A percentile compares a stretch with the other conserved stretches of the same genome.
Conservation (phyloP, 1,140 invertebrate genomes). For the Diachasma alloeum region DNA sequence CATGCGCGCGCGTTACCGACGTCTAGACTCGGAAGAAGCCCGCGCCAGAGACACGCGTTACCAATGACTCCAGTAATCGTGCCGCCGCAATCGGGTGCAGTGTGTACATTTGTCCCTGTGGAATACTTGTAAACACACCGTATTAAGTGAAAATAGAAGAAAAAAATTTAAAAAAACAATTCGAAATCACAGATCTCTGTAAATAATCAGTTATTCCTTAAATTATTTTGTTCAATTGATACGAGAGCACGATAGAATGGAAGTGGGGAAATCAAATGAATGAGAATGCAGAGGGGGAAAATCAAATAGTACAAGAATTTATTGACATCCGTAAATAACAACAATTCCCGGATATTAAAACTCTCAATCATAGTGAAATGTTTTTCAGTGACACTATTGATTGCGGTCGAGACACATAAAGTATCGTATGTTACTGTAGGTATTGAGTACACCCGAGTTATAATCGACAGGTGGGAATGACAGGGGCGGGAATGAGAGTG, state of each 20-base stretch:
- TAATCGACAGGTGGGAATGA: constrained; percentile 12
- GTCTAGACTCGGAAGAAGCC: constrained; percentile 7
- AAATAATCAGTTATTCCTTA: too few relatives aligned
- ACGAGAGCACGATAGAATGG: too few relatives aligned
- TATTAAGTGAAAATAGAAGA: not conserved
- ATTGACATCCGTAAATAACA: not conserved
- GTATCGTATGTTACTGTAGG: not conserved
- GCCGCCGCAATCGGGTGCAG: constrained; percentile 14
- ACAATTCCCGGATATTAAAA: not conserved
- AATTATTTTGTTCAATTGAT: too few relatives aligned
- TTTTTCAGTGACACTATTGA: constrained; percentile 6
- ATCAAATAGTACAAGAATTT: not conserved
- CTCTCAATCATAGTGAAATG: constrained; percentile 1
- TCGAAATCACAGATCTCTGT: too few relatives aligned
- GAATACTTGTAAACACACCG: not conserved
- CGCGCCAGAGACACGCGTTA: constrained; percentile 18
- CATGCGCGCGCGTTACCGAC: not conserved
- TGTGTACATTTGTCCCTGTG: not conserved
- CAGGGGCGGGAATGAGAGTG: not conserved
- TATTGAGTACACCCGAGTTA: not conserved
- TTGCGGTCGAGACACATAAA: constrained; percentile 1
- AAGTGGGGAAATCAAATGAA: too few relatives aligned
- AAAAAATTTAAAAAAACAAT: too few relatives aligned
- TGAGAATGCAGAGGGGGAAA: not conserved
- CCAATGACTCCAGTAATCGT: constrained; percentile 15